Percentiles rank a stretch among this genome's conserved stretches.
Conservation (phyloP, 2,888 invertebrate species). For the Tortrix viridana region DNA sequence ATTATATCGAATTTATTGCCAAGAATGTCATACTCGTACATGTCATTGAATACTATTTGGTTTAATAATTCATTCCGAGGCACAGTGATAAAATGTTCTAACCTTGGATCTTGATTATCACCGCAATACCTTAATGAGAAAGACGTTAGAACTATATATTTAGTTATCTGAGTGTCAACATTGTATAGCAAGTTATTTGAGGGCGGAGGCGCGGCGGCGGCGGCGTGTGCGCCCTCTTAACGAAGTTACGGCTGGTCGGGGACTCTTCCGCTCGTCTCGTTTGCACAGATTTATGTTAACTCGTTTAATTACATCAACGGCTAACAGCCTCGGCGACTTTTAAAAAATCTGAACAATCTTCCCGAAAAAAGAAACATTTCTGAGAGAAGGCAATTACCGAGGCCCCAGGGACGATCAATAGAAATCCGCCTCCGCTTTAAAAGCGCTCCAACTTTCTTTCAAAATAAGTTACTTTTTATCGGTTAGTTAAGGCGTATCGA, state of each 20-base stretch:
- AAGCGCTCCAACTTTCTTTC: slow-evolving; percentile 29
- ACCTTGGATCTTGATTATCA: too few species aligned
- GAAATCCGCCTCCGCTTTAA: slow-evolving; percentile 40
- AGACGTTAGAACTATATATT: slow-evolving; percentile 39
- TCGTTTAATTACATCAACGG: slow-evolving; percentile 59
- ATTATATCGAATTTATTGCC: too few species aligned
- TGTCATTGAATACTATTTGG: too few species aligned
- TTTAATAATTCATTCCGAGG: too few species aligned
- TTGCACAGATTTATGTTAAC: slow-evolving; percentile 64
- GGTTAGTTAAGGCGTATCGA: slow-evolving; percentile 31
- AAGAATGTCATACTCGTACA: too few species aligned
- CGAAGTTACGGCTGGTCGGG: slow-evolving; percentile 62
- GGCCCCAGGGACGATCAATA: slow-evolving; percentile 44
- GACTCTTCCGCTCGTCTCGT: slow-evolving; percentile 57
- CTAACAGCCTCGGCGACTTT: slow-evolving; percentile 47
- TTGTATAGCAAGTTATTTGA: slow-evolving; percentile 52
- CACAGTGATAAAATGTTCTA: too few species aligned
- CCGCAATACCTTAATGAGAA: slow-evolving; percentile 3
- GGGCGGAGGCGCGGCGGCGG: slow-evolving; percentile 42
- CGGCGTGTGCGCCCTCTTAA: slow-evolving; percentile 53
- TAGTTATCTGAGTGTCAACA: slow-evolving; percentile 48
- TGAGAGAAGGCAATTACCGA: slow-evolving; percentile 33
- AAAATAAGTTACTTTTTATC: slow-evolving; percentile 14
- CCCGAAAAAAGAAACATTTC: slow-evolving; percentile 40
- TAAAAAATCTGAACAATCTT: slow-evolving; percentile 46